Conservation (phyloP, 2,888 invertebrate genomes). For the Drosophila merina region DNA sequence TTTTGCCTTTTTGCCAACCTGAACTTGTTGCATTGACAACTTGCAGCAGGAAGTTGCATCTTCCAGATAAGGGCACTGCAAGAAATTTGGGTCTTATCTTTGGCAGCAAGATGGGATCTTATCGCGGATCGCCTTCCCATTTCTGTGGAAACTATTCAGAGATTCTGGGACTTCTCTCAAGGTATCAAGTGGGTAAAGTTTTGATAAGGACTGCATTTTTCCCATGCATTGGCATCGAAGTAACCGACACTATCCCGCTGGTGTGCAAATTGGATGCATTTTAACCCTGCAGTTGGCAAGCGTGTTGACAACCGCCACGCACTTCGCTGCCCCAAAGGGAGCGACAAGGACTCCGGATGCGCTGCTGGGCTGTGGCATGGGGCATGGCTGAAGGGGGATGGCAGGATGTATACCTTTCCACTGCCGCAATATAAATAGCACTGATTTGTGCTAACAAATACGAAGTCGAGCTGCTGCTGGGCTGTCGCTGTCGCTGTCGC, state of each 20-base stretch:
- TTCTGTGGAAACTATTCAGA: background rate
- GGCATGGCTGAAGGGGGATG: background rate
- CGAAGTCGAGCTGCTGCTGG: conserved; percentile 20
- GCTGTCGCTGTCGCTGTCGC: conserved; percentile 23
- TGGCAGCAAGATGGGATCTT: conserved; percentile 18
- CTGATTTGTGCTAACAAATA: conserved; percentile 75
- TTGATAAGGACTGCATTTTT: conserved; percentile 15
- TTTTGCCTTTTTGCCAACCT: conserved; percentile 36
- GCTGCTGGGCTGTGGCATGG: background rate
- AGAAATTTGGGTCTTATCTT: conserved; percentile 23
- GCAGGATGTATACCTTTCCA: conserved; percentile 25
- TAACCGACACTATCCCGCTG: conserved; percentile 24
- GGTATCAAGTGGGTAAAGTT: background rate
- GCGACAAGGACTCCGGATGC: background rate
- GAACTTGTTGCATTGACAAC: conserved; percentile 75
- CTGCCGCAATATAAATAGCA: conserved; percentile 74
- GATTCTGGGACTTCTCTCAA: background rate
- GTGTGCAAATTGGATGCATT: conserved; percentile 45
- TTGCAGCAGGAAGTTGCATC: conserved; percentile 41
- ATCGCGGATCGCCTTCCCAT: background rate
- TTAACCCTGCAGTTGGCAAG: conserved; percentile 50
- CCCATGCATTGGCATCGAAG: conserved; percentile 27
- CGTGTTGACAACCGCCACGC: conserved; percentile 58
- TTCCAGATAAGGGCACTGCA: conserved; percentile 48
- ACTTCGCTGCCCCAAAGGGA: conserved; percentile 19